These are phyloP conservation scores for Tinea pellionella DNA, from an alignment of 2,888 invertebrate genomes.

Conservation along the genomic window DNA sequence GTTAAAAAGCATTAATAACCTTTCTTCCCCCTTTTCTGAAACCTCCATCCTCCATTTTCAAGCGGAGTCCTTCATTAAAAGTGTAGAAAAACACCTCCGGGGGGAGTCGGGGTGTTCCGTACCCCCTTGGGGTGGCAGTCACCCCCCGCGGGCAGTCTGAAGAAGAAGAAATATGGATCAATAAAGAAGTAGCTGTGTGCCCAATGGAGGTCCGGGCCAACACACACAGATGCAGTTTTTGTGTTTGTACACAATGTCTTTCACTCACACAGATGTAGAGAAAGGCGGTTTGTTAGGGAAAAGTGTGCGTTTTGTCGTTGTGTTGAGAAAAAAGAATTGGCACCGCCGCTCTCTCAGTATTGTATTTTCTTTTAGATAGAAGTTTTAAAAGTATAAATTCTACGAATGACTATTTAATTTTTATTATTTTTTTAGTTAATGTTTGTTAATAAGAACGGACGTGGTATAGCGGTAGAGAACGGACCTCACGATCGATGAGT, in stretches of 20 bases:
- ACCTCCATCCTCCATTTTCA: slow-evolving; percentile 38
- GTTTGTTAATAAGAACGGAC: too few relatives aligned
- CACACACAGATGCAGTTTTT: slow-evolving; percentile 38
- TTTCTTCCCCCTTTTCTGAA: slow-evolving; percentile 37
- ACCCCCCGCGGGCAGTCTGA: slow-evolving; percentile 48
- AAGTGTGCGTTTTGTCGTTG: slow-evolving; percentile 22
- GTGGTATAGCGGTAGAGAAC: too few relatives aligned
- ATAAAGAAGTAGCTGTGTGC: slow-evolving; percentile 68
- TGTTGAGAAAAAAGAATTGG: background rate
- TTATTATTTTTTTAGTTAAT: too few relatives aligned
- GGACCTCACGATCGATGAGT: too few relatives aligned
- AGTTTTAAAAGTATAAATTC: too few relatives aligned
- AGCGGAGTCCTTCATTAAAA: slow-evolving; percentile 57
- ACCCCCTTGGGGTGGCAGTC: slow-evolving; percentile 20
- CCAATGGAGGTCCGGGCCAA: slow-evolving; percentile 63
- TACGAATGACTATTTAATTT: too few relatives aligned
- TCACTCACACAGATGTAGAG: slow-evolving; percentile 20
- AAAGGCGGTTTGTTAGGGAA: slow-evolving; percentile 25
- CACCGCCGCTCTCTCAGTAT: background rate
- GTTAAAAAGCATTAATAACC: slow-evolving; percentile 67
- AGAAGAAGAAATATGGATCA: slow-evolving; percentile 72
- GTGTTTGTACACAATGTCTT: slow-evolving; percentile 17
- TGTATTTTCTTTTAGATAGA: background rate
- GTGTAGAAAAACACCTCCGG: slow-evolving; percentile 62
- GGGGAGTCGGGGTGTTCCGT: slow-evolving; percentile 23